Evolutionary conservation across 2,888 invertebrate genomes (phyloP).

Genomic region (Drosophila limbata): DNA sequence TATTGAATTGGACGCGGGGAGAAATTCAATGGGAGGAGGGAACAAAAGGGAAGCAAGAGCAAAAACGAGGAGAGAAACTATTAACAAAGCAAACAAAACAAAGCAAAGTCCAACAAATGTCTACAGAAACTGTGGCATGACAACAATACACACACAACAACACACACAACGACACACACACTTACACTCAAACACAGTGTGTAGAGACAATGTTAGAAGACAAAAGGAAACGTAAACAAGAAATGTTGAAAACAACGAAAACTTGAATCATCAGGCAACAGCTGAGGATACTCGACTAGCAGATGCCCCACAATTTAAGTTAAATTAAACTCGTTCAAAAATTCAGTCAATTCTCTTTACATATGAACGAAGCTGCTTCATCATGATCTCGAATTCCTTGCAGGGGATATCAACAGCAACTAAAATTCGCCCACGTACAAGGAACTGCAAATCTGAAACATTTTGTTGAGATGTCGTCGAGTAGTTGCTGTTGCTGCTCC

Average conservation of each 20-base stretch:
- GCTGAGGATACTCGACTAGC: constrained; percentile 3
- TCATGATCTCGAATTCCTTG: not conserved
- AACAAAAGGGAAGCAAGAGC: constrained; percentile 11
- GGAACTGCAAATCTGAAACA: constrained; percentile 33
- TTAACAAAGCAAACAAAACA: constrained; percentile 64
- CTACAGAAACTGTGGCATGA: constrained; percentile 38
- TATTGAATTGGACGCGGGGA: constrained; percentile 59
- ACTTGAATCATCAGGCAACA: not conserved
- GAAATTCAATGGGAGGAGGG: constrained; percentile 12
- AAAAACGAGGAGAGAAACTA: constrained; percentile 47
- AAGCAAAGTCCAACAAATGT: constrained; percentile 45
- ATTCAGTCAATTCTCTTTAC: not conserved
- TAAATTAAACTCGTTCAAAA: not conserved
- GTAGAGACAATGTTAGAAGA: constrained; percentile 15
- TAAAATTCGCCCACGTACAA: not conserved
- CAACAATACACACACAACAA: not conserved
- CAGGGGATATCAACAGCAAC: not conserved
- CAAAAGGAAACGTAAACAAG: constrained; percentile 7
- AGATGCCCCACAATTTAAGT: not conserved
- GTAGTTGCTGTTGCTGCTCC: constrained; percentile 14
- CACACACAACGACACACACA: not conserved
- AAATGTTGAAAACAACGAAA: not conserved
- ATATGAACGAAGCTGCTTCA: not conserved
- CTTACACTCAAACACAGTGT: not conserved
- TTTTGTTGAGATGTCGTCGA: constrained; percentile 36